A percentile compares a stretch with the other conserved stretches of the same genome.
These are phyloP conservation scores for Schizaphis graminum DNA, from an alignment of 2,888 invertebrate genomes.

Conservation along the genomic window DNA sequence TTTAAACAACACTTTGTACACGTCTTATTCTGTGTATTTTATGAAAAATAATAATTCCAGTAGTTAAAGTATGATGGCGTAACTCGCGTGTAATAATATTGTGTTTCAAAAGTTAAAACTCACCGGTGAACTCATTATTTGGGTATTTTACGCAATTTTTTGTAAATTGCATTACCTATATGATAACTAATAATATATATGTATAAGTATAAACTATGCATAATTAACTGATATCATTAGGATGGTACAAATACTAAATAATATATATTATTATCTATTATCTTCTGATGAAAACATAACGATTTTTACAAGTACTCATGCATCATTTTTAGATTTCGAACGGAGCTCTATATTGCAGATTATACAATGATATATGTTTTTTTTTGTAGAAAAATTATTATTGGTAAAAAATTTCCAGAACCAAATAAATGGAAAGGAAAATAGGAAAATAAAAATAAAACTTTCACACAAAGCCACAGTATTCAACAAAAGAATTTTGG, in stretches of 20 bases:
- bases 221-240: neutral
- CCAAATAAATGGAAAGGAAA: no score
- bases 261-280: neutral
- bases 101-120: slow-evolving; percentile 18
- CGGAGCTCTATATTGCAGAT: no score
- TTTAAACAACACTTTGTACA: neutral
- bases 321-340: neutral
- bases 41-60: neutral
- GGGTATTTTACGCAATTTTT: slow-evolving; percentile 21
- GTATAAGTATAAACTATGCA: neutral
- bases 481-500: no score
- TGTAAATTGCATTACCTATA: slow-evolving; percentile 18
- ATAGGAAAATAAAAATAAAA: no score
- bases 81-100: neutral
- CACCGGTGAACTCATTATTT: slow-evolving; percentile 6
- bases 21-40: neutral
- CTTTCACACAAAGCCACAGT: no score
- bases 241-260: neutral
- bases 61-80: neutral
- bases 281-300: neutral
- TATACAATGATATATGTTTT: no score
- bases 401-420: no score
- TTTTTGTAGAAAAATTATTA: no score
- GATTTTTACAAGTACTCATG: neutral
- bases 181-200: neutral